Conservation (phyloP, 2,113 vertebrate genomes). For the Lagopus leucura region DNA sequence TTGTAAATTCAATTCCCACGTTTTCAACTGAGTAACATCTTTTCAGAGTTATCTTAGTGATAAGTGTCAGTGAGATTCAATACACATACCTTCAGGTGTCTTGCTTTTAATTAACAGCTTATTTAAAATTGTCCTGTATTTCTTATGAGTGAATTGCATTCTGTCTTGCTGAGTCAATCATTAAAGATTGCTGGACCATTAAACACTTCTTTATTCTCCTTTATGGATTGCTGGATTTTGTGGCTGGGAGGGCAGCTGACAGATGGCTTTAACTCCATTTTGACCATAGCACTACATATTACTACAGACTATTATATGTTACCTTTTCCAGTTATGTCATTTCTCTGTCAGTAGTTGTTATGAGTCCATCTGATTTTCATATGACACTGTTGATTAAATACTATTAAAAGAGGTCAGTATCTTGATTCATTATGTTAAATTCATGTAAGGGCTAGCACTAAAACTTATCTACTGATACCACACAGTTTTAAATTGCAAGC, state of each 20-base stretch:
- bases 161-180: not conserved
- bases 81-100: not conserved
- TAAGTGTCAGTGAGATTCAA: not conserved
- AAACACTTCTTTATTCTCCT: not conserved
- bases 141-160: not conserved
- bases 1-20: not conserved
- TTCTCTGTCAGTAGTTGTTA: not conserved
- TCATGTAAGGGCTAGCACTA: slow-evolving; percentile 1
- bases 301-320: not conserved
- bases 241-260: not conserved
- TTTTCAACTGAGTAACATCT: not conserved
- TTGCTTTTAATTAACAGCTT: not conserved
- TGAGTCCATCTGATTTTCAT: not conserved
- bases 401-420: not conserved
- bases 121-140: not conserved
- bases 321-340: not conserved
- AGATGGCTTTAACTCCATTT: not conserved
- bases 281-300: not conserved
- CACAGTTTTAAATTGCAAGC: not conserved
- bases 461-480: not conserved
- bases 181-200: slow-evolving; percentile 14
- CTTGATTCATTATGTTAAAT: not conserved
- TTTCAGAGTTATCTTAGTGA: not conserved
- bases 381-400: not conserved
- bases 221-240: not conserved